Conservation (phyloP, 1,140 invertebrate genomes). For the Anadara kagoshimensis region DNA sequence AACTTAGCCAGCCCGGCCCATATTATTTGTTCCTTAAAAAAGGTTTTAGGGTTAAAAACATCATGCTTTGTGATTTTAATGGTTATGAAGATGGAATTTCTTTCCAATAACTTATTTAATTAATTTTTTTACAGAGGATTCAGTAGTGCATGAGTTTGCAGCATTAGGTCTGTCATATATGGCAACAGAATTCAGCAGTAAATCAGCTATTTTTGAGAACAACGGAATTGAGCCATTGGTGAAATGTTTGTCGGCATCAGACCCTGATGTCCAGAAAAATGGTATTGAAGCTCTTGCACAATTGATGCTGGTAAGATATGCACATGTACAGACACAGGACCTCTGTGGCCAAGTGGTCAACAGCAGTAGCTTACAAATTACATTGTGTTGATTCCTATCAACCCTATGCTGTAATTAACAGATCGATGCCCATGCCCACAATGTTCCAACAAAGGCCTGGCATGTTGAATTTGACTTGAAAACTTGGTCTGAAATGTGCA, state of each 20-base stretch:
- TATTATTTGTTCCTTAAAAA: no score
- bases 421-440: no score
- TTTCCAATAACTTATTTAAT: background rate
- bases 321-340: background rate
- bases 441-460: no score
- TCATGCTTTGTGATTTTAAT: no score
- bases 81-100: background rate
- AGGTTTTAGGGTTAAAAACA: no score
- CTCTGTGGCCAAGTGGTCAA: no score
- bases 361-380: no score
- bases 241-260: conserved; percentile 62
- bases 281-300: conserved; percentile 68
- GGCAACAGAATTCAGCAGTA: conserved; percentile 70
- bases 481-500: no score
- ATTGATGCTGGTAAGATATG: conserved; percentile 63
- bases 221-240: conserved; percentile 69
- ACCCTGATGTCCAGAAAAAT: conserved; percentile 74
- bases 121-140: conserved; percentile 62
- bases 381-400: no score
- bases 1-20: no score
- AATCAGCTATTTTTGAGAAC: conserved; percentile 65
- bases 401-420: no score
- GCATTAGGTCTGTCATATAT: conserved; percentile 69
- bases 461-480: no score
- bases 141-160: conserved; percentile 72